These are phyloP conservation scores for Forbesichthys agassizii DNA, from an alignment of 2,113 vertebrate genomes.

Conservation along the genomic window DNA sequence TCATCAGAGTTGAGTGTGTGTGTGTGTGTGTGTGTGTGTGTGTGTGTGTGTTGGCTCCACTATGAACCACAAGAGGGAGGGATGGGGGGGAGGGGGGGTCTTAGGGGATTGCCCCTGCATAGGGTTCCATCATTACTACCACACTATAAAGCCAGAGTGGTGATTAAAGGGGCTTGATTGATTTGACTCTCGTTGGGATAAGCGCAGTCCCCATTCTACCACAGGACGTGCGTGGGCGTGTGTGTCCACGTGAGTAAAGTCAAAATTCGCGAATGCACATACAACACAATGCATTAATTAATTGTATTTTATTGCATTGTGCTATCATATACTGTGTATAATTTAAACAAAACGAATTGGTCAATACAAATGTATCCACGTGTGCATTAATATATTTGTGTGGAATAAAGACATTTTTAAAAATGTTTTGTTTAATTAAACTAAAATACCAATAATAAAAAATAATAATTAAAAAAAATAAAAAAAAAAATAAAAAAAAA, in stretches of 20 bases:
- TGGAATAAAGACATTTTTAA: not conserved
- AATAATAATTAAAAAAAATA: not conserved
- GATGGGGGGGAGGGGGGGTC: conserved; percentile 15
- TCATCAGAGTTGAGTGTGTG: conserved; percentile 71
- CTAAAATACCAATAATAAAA: not conserved
- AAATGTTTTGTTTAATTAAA: no score
- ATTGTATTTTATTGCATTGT: not conserved
- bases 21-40: conserved; percentile 12
- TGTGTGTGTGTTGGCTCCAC: conserved; percentile 55
- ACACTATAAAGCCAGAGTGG: conserved; percentile 82
- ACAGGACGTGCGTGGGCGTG: conserved; percentile 32
- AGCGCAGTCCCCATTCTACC: conserved; percentile 73
- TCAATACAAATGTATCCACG: not conserved
- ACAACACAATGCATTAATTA: no score
- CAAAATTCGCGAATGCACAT: not conserved
- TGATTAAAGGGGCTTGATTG: conserved; percentile 85
- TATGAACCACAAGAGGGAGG: conserved; percentile 32
- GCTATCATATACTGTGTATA: not conserved
- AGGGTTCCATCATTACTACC: conserved; percentile 80
- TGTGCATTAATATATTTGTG: not conserved
- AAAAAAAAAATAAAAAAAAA: not conserved
- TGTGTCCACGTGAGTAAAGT: conserved; percentile 8
- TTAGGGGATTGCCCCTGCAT: conserved; percentile 79
- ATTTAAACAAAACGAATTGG: not conserved
- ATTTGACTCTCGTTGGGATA: conserved; percentile 82